These are phyloP conservation scores for Vidua macroura DNA, from an alignment of 2,113 vertebrate species.

Conservation along the genomic window DNA sequence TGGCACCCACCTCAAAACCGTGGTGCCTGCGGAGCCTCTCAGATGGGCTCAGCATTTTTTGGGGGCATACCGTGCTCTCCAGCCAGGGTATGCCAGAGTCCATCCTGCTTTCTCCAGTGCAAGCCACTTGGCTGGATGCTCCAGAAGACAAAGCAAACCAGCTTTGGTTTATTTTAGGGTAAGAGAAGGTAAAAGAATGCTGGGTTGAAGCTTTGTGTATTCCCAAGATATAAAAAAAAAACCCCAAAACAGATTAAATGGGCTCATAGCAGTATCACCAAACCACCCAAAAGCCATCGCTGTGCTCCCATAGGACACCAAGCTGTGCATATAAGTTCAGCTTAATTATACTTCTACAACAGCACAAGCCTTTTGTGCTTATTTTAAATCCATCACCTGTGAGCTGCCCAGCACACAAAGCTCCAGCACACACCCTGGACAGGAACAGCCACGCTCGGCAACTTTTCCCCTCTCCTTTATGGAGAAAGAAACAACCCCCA, in stretches of 20 bases:
- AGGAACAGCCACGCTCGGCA: rapidly evolving
- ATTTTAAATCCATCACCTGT: neutral
- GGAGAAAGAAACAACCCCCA: neutral
- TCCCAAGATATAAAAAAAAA: neutral
- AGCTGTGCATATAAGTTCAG: neutral
- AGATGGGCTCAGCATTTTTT: neutral
- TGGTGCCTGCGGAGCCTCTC: neutral
- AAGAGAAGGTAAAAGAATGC: neutral
- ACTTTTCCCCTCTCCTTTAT: neutral
- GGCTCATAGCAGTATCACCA: neutral
- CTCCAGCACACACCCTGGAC: neutral
- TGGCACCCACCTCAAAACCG: neutral
- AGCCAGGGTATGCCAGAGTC: rapidly evolving
- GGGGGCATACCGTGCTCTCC: rapidly evolving
- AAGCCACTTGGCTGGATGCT: neutral
- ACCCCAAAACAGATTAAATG: neutral
- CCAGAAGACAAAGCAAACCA: neutral
- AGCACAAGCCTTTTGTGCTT: neutral
- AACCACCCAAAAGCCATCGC: neutral
- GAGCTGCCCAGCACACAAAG: neutral
- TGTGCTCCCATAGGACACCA: rapidly evolving
- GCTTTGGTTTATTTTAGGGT: neutral
- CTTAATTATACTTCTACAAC: neutral
- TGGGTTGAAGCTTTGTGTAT: neutral
- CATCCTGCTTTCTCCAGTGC: neutral